phyloP scores from a whole-genome alignment of 2,797 vertebrate genomes.

The Squalus acanthias region DNA sequence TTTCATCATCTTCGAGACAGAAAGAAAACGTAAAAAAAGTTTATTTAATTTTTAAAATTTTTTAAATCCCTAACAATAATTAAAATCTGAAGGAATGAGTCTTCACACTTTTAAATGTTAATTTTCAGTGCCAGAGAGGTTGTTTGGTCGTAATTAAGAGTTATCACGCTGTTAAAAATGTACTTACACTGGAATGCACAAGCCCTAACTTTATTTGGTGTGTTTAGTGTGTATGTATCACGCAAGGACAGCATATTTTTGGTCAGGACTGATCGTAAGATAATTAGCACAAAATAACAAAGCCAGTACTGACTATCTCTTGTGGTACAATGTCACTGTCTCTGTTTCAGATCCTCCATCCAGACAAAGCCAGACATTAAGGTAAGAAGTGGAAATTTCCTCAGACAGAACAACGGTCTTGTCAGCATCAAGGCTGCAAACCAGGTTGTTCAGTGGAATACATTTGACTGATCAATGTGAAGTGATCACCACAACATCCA shows the following conservation, averaged over 20 bases:
- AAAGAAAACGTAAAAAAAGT: not conserved
- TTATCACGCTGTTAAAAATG: not conserved
- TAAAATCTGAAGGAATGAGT: not conserved
- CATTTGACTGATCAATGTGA: not conserved
- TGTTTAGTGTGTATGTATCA: not conserved
- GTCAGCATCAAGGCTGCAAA: not conserved
- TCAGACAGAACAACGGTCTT: not conserved
- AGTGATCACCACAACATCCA: not conserved
- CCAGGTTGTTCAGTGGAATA: not conserved
- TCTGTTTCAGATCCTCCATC: slow-evolving; percentile 27
- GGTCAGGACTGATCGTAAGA: not conserved
- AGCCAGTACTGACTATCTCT: not conserved
- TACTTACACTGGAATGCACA: not conserved
- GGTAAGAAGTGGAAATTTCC: not conserved
- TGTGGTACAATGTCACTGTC: not conserved
- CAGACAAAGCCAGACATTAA: slow-evolving; percentile 30
- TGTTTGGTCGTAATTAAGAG: not conserved
- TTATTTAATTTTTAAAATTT: not conserved
- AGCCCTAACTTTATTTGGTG: not conserved
- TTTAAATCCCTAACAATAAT: not conserved
- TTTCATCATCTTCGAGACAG: not conserved
- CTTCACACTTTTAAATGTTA: not conserved
- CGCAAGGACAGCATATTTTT: not conserved
- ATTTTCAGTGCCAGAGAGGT: not conserved
- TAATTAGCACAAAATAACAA: not conserved